Evolutionary conservation across 2,797 vertebrate species (phyloP).

Genomic region (Coluber constrictor): DNA sequence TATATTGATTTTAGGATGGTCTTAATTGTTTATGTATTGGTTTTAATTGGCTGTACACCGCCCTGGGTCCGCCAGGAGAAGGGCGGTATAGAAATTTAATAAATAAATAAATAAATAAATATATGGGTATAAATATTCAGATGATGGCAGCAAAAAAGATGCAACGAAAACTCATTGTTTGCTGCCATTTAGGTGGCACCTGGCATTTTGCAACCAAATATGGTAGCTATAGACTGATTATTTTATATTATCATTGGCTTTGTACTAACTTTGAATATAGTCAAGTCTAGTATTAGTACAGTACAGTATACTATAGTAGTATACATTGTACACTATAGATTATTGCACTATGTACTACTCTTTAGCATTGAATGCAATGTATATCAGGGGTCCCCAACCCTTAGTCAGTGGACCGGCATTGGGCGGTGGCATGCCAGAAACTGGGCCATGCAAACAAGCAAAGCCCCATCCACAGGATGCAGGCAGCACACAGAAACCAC

Average conservation of each 20-base stretch:
- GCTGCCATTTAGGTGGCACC: not conserved
- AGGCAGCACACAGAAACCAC: not conserved
- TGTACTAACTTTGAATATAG: not conserved
- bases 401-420: not conserved
- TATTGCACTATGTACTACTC: not conserved
- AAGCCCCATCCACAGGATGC: not conserved
- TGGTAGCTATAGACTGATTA: not conserved
- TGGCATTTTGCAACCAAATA: not conserved
- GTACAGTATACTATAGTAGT: not conserved
- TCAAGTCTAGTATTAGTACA: no score
- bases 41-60: no score
- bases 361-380: not conserved
- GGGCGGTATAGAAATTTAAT: no score
- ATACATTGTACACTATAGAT: not conserved
- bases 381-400: not conserved
- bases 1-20: no score
- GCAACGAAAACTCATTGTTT: not conserved
- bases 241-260: not conserved
- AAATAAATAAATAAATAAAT: no score
- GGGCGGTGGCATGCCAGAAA: not conserved
- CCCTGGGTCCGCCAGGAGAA: no score
- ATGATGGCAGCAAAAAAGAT: not conserved
- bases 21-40: no score
- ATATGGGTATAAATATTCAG: not conserved
- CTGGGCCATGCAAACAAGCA: not conserved